Conservation (phyloP, 2,888 invertebrate genomes). For the Thereva nobilitata region DNA sequence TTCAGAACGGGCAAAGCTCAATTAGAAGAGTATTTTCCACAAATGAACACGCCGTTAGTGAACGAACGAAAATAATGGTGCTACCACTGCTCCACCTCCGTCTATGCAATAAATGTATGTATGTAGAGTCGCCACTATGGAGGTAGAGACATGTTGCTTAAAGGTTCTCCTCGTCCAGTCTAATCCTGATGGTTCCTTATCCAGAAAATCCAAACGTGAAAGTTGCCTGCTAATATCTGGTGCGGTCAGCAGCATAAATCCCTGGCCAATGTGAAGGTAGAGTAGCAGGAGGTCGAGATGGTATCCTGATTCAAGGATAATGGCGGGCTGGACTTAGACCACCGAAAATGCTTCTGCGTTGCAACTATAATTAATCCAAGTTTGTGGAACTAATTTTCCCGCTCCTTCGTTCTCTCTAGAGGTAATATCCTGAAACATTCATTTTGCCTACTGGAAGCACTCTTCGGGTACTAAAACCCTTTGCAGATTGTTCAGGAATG, state of each 20-base stretch:
- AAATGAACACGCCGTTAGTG: constrained; percentile 29
- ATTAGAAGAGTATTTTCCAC: constrained; percentile 36
- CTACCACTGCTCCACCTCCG: too few species aligned
- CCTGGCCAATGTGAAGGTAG: constrained; percentile 6
- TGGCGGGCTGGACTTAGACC: neutral
- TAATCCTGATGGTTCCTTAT: too few species aligned
- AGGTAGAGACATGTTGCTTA: too few species aligned
- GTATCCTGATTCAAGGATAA: neutral
- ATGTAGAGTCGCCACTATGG: too few species aligned
- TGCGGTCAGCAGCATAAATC: constrained; percentile 23
- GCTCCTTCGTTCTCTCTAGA: neutral
- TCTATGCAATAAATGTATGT: too few species aligned
- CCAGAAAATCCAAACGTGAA: constrained; percentile 21
- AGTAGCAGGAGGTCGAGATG: constrained; percentile 6
- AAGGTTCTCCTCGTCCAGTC: too few species aligned
- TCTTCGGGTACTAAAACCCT: neutral
- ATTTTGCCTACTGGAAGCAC: constrained; percentile 1
- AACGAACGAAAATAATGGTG: constrained; percentile 15
- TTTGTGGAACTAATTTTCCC: constrained; percentile 32
- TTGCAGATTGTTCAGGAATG: neutral
- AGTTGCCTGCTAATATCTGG: constrained; percentile 31
- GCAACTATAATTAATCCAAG: constrained; percentile 31
- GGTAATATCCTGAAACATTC: constrained; percentile 14
- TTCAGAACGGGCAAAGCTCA: constrained; percentile 25
- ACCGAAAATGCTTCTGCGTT: constrained; percentile 7